Base-by-base conservation (phyloP, 2,797 vertebrate genomes). In the Spondyliosoma cantharus region DNA sequence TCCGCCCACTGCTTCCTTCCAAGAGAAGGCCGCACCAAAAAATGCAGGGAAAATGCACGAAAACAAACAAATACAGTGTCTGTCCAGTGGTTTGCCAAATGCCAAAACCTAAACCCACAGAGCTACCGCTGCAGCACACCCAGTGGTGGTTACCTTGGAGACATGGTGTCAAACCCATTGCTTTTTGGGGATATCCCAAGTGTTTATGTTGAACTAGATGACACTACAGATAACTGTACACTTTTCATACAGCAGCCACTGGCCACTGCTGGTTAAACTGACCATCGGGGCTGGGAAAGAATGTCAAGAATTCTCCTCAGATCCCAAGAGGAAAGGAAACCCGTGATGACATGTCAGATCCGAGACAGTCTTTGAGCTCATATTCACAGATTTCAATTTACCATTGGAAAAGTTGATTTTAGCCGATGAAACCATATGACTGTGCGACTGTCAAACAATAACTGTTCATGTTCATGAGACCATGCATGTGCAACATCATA, bases 11-110 rank as follows among this genome's bases (percentile, higher is more conserved):
- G 48, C 81, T 88, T 90, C 69, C 80, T 74, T 80, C 74, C 72
- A 67, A 69, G 72, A 85, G 48, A 63, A 80, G 76, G 82, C 80
- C 73, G 17, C 79, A 79, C 43, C 65, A n/a, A 79, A 63, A 80
- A 81, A 79, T 59, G 64, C 49, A 70, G 17, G 25, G 63, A 80
- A 25, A 72, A 43, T 68, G 46, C 52, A 83, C 61, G 20, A 87
- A 90, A 86, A 78, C 74, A 87, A 88, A 86, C 80, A 87, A 84
- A 85, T 86, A 88, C 74, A 84, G 54, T 71, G 62, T 83, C 76
- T 74, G 73, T 89, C 82, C 78, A 71, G 78, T 53, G 53, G 72
- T 76, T 87, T 70, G 42, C 37, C 14, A 22, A 22, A 53, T 74
- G 79, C 81, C 71, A 89, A 84, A 85, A 81, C 81, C 84, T 74